These are phyloP conservation scores for Rhipidura dahli DNA, from an alignment of 2,113 vertebrate species.

Conservation along the genomic window DNA sequence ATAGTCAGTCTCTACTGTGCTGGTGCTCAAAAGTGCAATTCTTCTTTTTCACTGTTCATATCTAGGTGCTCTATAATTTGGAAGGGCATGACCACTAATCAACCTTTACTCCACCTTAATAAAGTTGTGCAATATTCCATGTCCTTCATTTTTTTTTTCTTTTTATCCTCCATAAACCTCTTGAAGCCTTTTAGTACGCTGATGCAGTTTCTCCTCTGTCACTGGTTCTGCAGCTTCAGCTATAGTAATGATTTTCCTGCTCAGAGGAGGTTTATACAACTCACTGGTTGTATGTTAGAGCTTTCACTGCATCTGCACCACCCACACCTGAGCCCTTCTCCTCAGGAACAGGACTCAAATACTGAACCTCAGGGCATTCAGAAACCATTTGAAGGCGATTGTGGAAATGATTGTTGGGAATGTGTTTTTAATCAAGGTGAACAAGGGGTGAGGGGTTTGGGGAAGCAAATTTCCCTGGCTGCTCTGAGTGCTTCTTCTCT, in stretches of 20 bases:
- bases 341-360: not conserved
- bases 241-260: not conserved
- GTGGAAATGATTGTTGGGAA: not conserved
- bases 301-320: not conserved
- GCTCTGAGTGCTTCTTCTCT: not conserved
- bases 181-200: not conserved
- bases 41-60: not conserved
- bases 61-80: not conserved
- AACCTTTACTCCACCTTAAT: not conserved
- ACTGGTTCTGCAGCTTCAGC: not conserved
- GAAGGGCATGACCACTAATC: not conserved
- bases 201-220: not conserved
- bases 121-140: not conserved
- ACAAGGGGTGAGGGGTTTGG: not conserved
- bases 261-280: not conserved
- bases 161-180: not conserved
- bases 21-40: not conserved
- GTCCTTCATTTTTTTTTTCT: not conserved
- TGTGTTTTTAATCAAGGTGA: not conserved
- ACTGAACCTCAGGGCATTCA: not conserved
- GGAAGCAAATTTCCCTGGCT: not conserved
- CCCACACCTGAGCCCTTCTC: not conserved
- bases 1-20: not conserved
- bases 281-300: not conserved
- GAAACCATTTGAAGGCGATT: not conserved